Base-by-base conservation (phyloP, 2,797 vertebrate species). In the Dendrocincla tyrannina region DNA sequence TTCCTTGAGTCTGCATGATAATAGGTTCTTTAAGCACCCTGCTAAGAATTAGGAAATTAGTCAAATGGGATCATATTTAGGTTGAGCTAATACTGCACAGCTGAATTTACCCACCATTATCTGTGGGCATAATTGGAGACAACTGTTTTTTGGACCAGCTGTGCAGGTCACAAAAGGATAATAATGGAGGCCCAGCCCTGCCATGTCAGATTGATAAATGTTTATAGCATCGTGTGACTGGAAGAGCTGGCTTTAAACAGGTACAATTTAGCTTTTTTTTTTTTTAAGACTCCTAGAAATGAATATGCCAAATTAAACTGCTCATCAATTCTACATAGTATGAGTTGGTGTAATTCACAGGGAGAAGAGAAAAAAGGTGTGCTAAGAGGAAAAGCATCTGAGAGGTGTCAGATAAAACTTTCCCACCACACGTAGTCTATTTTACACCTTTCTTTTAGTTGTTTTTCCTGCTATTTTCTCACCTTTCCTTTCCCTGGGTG, bases 21-120 rank as follows among this genome's bases (percentile, higher is more conserved):
- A 97, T 96, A 93, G 90, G 91, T 95, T 97, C 94, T 88, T 97
- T 95, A 96, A 96, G 94, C 91, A 94, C 87, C 95, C 92, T 97
- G 97, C 98, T 98, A 98, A 98, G 98, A 98, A 98, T 98, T 99
- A 98, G 98, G 98, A 98, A 99, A 99, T 99, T 98, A 98, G 98
- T 98, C 98, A 99, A 98, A 99, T 98, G 98, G 98, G 98, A 99
- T 98, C 98, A 98, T 98, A 99, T 98, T 98, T 98, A 98, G 98
- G 96, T 97, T 97, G 97, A 98, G 98, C 98, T 98, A 98, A 98
- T 98, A 98, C 98, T 98, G 97, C 94, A 96, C 97, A 98, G 98
- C 98, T 98, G 97, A 97, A 97, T 98, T 98, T 98, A 97, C 97
- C 98, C 96, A 97, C 95, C 97, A 98, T 98, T 98, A 98, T 98